Percentiles rank a stretch among this genome's conserved stretches.
phyloP scores from a whole-genome alignment of 1,140 invertebrate genomes.

The Dinothrombium tinctorium region DNA sequence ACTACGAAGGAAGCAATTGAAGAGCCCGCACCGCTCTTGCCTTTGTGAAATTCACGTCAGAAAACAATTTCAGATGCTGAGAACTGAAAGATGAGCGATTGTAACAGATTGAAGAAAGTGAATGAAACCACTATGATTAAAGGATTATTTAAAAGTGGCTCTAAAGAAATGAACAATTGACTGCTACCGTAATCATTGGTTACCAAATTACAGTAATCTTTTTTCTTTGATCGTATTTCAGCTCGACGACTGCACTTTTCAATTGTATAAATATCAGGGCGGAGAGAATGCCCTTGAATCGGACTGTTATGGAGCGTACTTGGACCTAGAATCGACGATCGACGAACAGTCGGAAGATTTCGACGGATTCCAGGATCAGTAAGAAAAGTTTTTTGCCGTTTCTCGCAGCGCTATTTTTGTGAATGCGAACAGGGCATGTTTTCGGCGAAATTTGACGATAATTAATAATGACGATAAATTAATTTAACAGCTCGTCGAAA shows the following conservation, averaged over 20 bases:
- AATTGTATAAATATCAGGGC: slow-evolving; percentile 58
- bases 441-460: no score
- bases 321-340: slow-evolving; percentile 81
- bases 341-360: slow-evolving; percentile 86
- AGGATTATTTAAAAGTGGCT: no score
- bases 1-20: no score
- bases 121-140: no score
- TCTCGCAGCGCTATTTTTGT: neutral
- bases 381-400: slow-evolving; percentile 25
- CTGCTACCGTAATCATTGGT: neutral
- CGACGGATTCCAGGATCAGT: slow-evolving; percentile 81
- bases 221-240: slow-evolving; percentile 23
- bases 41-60: no score
- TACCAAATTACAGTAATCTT: neutral
- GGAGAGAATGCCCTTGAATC: slow-evolving; percentile 25
- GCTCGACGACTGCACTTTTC: slow-evolving; percentile 85
- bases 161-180: neutral
- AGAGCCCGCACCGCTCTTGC: no score
- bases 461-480: no score
- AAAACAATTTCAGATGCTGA: no score
- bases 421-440: no score
- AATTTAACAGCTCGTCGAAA: no score
- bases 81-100: no score
- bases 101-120: no score
- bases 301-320: slow-evolving; percentile 70